Percentiles rank a stretch among this genome's conserved stretches.
Evolutionary conservation across 2,113 vertebrate genomes (phyloP).

Genomic region (Cryptomyrus ogoouensis): DNA sequence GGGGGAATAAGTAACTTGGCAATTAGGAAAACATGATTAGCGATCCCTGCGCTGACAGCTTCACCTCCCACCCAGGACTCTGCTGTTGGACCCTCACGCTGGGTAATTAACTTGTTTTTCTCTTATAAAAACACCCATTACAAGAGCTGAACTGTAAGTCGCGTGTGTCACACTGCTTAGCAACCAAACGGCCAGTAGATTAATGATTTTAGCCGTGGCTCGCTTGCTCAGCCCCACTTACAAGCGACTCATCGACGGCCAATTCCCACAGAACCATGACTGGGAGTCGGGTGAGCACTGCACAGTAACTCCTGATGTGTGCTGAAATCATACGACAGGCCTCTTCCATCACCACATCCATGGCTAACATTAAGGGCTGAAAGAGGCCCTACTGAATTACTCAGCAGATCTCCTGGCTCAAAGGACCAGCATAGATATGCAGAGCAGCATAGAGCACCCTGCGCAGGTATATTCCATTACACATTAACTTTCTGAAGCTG

Average conservation of each 20-base stretch:
- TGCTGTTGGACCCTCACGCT: neutral
- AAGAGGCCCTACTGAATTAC: neutral
- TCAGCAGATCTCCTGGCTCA: neutral
- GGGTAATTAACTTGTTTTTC: neutral
- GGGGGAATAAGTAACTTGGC: neutral
- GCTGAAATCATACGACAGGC: neutral
- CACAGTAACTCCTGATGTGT: neutral
- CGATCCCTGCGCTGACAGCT: neutral
- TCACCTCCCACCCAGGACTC: neutral
- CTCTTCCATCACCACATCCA: neutral
- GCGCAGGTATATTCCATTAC: neutral
- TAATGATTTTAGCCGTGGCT: neutral
- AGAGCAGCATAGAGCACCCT: neutral
- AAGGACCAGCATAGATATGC: neutral
- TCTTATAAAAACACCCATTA: neutral
- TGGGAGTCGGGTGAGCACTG: neutral
- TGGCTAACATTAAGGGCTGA: neutral
- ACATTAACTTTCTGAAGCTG: neutral
- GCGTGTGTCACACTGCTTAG: neutral
- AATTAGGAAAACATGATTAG: slow-evolving; percentile 5
- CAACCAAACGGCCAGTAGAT: neutral
- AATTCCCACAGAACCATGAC: neutral
- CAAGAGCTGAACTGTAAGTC: neutral
- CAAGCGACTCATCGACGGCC: neutral
- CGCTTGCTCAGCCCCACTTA: neutral